Evolutionary conservation across 2,113 vertebrate species (phyloP).

Genomic region (Falco punctatus): DNA sequence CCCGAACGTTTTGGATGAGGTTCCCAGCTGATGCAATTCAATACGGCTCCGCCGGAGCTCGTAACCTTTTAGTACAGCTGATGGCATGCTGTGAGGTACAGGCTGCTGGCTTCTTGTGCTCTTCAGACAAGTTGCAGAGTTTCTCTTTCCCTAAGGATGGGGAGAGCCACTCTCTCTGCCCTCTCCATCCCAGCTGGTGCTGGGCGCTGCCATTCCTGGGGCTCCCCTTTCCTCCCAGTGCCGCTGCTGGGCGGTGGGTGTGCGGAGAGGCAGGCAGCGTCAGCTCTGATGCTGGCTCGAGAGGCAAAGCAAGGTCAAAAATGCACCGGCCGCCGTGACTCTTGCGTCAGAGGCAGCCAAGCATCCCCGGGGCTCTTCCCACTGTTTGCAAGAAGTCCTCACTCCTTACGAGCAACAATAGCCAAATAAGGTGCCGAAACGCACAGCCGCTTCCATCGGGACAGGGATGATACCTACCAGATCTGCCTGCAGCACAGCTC

Average conservation of each 20-base stretch:
- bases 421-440: constrained; percentile 82
- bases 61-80: background rate
- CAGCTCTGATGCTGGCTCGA: background rate
- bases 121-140: background rate
- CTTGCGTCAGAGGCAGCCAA: constrained; percentile 77
- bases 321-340: constrained; percentile 28
- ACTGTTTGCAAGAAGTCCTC: constrained; percentile 69
- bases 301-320: constrained; percentile 50
- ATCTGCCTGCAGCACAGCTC: constrained; percentile 36
- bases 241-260: background rate
- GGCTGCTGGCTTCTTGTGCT: background rate
- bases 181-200: background rate
- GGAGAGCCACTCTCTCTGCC: background rate
- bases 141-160: background rate
- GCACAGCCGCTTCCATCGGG: constrained; percentile 38
- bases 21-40: constrained; percentile 57
- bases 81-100: background rate
- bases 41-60: background rate
- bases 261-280: background rate
- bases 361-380: constrained; percentile 67
- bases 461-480: constrained; percentile 71
- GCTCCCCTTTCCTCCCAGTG: background rate
- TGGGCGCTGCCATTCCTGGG: background rate
- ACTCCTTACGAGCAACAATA: constrained; percentile 61
- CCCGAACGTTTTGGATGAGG: background rate